These are phyloP conservation scores for Coelopa frigida DNA, from an alignment of 1,140 invertebrate genomes.

Conservation along the genomic window DNA sequence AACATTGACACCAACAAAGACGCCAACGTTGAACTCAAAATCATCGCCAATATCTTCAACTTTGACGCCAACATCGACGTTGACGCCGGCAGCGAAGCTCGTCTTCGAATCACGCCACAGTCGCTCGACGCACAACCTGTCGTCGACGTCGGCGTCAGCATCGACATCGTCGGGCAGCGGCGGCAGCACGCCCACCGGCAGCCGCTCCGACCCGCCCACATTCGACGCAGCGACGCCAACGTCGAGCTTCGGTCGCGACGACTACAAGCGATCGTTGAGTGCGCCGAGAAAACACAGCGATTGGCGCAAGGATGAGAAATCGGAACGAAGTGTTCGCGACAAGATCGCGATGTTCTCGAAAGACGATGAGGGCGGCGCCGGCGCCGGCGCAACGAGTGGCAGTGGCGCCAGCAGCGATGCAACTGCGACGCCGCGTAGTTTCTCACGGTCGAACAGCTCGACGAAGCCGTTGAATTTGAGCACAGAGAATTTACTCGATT, in stretches of 20 bases:
- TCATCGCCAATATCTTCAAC: no score
- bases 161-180: no score
- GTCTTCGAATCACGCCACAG: conserved; percentile 9
- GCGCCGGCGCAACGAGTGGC: background rate
- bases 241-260: conserved; percentile 11
- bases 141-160: conserved; percentile 1
- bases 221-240: conserved; percentile 1
- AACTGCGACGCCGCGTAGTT: conserved; percentile 8
- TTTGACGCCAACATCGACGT: background rate
- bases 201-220: background rate
- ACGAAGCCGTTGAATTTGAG: conserved; percentile 46
- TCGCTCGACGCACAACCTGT: conserved; percentile 8
- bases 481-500: conserved; percentile 49
- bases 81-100: background rate
- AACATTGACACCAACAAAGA: background rate
- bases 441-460: conserved; percentile 11
- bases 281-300: conserved; percentile 31
- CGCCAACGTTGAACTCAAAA: background rate
- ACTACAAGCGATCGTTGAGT: conserved; percentile 39
- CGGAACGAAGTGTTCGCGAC: conserved; percentile 71
- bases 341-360: conserved; percentile 83
- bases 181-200: conserved; percentile 4
- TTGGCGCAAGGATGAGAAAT: conserved; percentile 63
- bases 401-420: background rate
- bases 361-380: conserved; percentile 26